phyloP scores from a whole-genome alignment of 2,113 vertebrate species.

The Rousettus leschenaultii region DNA sequence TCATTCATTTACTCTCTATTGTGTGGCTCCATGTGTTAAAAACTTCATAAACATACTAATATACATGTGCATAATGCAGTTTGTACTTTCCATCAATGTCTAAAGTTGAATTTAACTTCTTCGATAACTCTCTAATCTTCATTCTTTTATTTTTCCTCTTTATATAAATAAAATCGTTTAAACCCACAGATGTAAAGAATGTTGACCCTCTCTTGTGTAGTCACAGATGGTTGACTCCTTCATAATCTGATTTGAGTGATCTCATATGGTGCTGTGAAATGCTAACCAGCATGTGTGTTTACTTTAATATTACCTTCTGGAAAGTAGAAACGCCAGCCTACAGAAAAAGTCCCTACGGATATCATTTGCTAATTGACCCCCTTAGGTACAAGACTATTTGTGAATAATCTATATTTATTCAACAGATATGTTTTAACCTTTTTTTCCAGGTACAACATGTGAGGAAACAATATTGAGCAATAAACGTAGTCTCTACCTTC shows the following conservation, averaged over 20 bases:
- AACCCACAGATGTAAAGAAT: neutral
- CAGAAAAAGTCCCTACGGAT: neutral
- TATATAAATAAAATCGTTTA: neutral
- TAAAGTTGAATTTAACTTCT: neutral
- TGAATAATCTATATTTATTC: neutral
- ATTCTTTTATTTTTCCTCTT: neutral
- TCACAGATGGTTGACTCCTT: neutral
- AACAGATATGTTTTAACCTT: neutral
- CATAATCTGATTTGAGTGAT: neutral
- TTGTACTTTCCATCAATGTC: neutral
- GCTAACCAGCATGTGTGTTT: neutral
- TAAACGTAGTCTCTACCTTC: neutral
- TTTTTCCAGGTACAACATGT: neutral
- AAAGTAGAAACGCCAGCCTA: neutral
- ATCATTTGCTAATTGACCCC: neutral
- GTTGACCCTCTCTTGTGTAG: neutral
- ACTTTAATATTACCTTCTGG: neutral
- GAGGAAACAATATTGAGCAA: neutral
- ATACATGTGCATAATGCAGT: neutral
- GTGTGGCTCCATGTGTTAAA: neutral
- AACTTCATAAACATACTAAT: neutral
- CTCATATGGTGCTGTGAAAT: neutral
- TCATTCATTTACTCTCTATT: neutral
- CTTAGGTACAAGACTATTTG: neutral
- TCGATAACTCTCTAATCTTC: neutral